Conservation (phyloP, 2,888 invertebrate species). For the Gryllus longicercus region DNA sequence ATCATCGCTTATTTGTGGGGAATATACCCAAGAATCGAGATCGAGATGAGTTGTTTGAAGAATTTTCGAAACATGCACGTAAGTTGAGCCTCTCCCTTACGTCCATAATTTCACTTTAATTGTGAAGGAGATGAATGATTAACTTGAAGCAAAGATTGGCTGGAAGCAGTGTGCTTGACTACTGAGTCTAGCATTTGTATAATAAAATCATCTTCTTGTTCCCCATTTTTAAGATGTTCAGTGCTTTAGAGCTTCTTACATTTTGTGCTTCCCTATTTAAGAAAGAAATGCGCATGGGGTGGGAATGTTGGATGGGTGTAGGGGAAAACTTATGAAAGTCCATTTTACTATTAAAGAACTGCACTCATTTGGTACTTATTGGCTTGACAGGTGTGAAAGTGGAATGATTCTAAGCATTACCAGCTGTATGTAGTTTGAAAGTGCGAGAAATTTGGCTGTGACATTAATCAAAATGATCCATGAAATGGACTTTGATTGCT, state of each 20-base stretch:
- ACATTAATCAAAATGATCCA: neutral
- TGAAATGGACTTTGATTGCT: slow-evolving; percentile 31
- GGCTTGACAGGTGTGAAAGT: neutral
- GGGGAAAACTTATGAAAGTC: slow-evolving; percentile 30
- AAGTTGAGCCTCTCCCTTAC: slow-evolving; percentile 65
- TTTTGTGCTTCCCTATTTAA: slow-evolving; percentile 18
- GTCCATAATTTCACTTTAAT: slow-evolving; percentile 34
- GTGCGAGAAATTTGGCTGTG: neutral
- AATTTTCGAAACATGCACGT: slow-evolving; percentile 99
- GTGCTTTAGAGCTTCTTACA: neutral
- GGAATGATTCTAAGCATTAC: neutral
- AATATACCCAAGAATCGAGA: slow-evolving; percentile 99
- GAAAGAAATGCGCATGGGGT: slow-evolving; percentile 31
- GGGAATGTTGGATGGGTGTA: slow-evolving; percentile 33
- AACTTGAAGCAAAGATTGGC: slow-evolving; percentile 24
- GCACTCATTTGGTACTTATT: slow-evolving; percentile 2
- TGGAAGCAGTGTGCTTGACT: slow-evolving; percentile 21
- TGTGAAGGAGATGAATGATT: slow-evolving; percentile 22
- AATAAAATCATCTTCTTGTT: neutral
- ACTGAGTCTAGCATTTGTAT: neutral
- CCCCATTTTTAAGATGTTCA: neutral
- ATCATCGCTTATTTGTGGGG: slow-evolving; percentile 99
- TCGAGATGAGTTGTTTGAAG: slow-evolving; percentile 98
- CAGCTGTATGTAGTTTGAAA: neutral
- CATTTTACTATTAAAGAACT: neutral